A percentile compares a stretch with the other conserved stretches of the same genome.
These are phyloP conservation scores for Phasianus colchicus DNA, from an alignment of 2,113 vertebrate species.

Conservation along the genomic window DNA sequence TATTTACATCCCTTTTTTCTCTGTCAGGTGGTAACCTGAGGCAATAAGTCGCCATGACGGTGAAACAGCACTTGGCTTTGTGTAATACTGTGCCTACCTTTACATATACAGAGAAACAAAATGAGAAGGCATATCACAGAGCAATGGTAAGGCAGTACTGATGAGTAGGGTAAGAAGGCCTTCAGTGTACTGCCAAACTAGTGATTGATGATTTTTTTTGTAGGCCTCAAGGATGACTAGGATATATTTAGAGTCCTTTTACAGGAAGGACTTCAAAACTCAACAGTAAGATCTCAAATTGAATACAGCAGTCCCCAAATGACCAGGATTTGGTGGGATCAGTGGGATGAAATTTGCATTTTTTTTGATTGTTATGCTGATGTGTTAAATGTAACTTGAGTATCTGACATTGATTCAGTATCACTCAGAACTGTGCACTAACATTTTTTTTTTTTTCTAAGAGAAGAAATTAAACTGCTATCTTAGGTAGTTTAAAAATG, in stretches of 20 bases:
- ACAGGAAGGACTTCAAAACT: background rate
- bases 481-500: background rate
- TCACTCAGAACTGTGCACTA: background rate
- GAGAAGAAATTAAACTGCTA: constrained; percentile 26
- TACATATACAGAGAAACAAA: background rate
- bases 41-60: background rate
- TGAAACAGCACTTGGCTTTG: background rate
- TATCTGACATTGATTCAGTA: constrained; percentile 26
- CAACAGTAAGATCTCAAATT: background rate
- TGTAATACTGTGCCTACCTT: background rate
- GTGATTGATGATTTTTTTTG: background rate
- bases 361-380: background rate
- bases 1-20: constrained; percentile 58
- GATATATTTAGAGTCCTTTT: background rate
- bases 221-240: background rate
- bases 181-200: background rate
- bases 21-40: constrained; percentile 24
- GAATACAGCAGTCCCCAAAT: background rate
- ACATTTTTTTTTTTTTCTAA: background rate
- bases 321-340: constrained; percentile 23
- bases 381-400: background rate
- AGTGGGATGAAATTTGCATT: constrained; percentile 17
- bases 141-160: background rate
- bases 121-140: background rate
- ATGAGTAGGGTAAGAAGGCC: background rate